phyloP scores from a whole-genome alignment of 1,140 invertebrate species.

The Papilio polyxenes region DNA sequence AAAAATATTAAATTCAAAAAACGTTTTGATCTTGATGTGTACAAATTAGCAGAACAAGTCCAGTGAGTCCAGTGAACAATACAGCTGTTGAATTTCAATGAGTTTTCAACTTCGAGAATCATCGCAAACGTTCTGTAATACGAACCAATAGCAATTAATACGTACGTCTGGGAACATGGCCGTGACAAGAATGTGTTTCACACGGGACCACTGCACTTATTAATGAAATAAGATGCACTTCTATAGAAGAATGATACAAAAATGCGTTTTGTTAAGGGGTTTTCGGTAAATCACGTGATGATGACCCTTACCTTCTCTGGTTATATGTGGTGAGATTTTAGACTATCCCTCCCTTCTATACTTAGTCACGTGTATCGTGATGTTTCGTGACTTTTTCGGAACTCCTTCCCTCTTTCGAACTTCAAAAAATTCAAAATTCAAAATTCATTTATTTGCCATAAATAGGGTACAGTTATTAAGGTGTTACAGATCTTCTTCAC shows the following conservation, averaged over 20 bases:
- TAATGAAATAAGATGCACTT: background rate
- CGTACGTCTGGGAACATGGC: conserved; percentile 14
- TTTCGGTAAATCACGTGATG: too few species aligned
- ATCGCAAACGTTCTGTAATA: background rate
- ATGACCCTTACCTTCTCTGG: too few species aligned
- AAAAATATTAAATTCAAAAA: background rate
- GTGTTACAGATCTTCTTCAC: too few species aligned
- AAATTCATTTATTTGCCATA: too few species aligned
- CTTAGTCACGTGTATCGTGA: too few species aligned
- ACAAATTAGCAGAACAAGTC: conserved; percentile 23
- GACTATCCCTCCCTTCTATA: too few species aligned
- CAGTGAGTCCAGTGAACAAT: background rate
- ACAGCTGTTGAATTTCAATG: conserved; percentile 22
- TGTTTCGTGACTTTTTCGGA: too few species aligned
- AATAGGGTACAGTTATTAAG: too few species aligned
- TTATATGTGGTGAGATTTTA: too few species aligned
- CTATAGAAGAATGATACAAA: background rate
- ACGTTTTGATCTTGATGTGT: background rate
- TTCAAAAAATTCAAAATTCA: too few species aligned
- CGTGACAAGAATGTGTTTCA: conserved; percentile 28
- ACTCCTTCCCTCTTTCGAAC: too few species aligned
- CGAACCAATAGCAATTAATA: conserved; percentile 15
- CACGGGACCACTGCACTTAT: background rate
- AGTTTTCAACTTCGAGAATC: background rate
- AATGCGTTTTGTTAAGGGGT: background rate